These are phyloP conservation scores for Daboia siamensis DNA, from an alignment of 2,113 vertebrate species.

Conservation along the genomic window DNA sequence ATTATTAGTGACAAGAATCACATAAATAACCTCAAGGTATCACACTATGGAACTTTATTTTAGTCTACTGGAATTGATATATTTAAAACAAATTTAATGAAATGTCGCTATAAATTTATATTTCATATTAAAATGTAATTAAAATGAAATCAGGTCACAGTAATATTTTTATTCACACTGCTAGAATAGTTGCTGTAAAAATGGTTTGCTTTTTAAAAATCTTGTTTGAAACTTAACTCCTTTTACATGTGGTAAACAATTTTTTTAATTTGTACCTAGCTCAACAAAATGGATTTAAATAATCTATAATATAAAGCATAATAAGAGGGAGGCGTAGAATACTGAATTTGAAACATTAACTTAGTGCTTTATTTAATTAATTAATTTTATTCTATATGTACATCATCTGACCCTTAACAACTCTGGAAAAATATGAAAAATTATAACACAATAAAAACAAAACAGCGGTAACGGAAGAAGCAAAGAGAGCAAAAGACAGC, in stretches of 20 bases:
- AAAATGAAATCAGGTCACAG: neutral
- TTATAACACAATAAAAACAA: too few relatives aligned
- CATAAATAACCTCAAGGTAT: neutral
- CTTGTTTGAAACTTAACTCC: neutral
- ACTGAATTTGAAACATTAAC: neutral
- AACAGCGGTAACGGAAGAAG: too few relatives aligned
- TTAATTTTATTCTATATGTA: neutral
- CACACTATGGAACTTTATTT: neutral
- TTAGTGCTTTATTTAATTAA: neutral
- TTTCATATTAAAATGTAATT: neutral
- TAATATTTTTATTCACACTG: neutral
- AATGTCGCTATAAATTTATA: neutral
- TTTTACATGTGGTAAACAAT: neutral
- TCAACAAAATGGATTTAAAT: neutral
- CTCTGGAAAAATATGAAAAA: neutral
- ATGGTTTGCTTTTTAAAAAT: neutral
- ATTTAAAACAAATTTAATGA: neutral
- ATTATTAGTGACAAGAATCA: neutral
- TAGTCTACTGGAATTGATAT: neutral
- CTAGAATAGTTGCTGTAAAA: neutral
- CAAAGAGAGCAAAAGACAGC: too few relatives aligned
- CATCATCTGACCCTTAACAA: neutral
- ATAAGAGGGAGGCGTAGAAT: too few relatives aligned
- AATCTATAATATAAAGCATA: too few relatives aligned
- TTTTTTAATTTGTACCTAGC: neutral